Conservation (phyloP, 2,888 invertebrate genomes). For the Brenthis hecate region DNA sequence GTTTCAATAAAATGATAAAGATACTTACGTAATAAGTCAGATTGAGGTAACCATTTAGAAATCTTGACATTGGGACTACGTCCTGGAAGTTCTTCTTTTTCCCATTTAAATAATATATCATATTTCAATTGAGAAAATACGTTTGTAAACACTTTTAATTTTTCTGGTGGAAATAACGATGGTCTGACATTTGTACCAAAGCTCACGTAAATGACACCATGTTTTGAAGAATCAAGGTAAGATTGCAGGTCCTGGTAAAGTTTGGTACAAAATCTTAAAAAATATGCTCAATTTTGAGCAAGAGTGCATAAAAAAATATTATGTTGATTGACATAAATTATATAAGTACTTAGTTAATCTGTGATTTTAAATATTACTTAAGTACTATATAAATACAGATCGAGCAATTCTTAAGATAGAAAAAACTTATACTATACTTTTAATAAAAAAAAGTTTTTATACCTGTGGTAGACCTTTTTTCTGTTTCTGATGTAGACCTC, state of each 20-base stretch:
- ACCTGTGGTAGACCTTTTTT: conserved; percentile 59
- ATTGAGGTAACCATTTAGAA: conserved; percentile 61
- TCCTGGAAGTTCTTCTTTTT: conserved; percentile 52
- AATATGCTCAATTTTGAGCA: no score
- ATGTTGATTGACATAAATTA: no score
- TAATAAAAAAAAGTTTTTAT: conserved; percentile 12
- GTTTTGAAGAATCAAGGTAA: conserved; percentile 53
- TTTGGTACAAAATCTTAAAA: no score
- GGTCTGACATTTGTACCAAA: conserved; percentile 57
- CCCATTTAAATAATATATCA: conserved; percentile 62
- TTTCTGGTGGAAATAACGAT: conserved; percentile 42
- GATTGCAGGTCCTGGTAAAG: conserved; percentile 52
- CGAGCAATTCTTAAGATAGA: no score
- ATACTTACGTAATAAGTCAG: conserved; percentile 54
- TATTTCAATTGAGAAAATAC: conserved; percentile 56
- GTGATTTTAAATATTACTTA: no score
- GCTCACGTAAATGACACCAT: conserved; percentile 59
- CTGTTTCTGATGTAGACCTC: conserved; percentile 61
- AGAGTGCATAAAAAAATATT: no score
- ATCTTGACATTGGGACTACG: conserved; percentile 54
- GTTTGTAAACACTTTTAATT: conserved; percentile 46
- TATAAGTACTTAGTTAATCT: no score
- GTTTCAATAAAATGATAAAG: no score
- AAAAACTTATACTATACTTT: no score
- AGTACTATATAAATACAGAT: no score